phyloP scores from a whole-genome alignment of 1,140 invertebrate genomes.

The Leptoteleia sp. region DNA sequence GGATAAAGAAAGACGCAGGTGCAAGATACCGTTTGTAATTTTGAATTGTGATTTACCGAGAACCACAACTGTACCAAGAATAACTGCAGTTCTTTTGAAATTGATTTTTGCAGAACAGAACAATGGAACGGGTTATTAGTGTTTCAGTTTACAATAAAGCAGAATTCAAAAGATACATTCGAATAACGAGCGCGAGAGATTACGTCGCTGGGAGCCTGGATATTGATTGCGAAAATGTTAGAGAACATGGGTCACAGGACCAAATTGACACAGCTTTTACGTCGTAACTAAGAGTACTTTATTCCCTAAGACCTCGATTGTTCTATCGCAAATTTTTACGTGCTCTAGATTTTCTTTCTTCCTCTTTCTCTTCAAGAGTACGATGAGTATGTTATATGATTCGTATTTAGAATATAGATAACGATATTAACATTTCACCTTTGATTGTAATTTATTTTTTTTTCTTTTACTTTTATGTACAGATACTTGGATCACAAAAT shows the following conservation, averaged over 20 bases:
- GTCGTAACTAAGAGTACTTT: slow-evolving; percentile 39
- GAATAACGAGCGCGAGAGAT: slow-evolving; percentile 56
- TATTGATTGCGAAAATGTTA: slow-evolving; percentile 67
- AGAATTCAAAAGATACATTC: slow-evolving; percentile 35
- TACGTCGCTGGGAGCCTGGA: slow-evolving; percentile 64
- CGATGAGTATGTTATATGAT: too few species aligned
- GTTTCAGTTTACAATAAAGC: slow-evolving; percentile 1
- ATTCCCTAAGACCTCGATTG: slow-evolving; percentile 5
- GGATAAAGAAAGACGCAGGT: not conserved
- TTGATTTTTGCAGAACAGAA: not conserved
- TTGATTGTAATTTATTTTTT: too few species aligned
- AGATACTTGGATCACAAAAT: too few species aligned
- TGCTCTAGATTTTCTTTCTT: too few species aligned
- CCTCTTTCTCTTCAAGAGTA: too few species aligned
- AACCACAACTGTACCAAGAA: not conserved
- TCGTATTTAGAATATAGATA: too few species aligned
- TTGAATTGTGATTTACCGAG: not conserved
- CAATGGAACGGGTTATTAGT: slow-evolving; percentile 12
- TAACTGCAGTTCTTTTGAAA: not conserved
- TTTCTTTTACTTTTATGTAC: too few species aligned
- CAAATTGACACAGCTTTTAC: slow-evolving; percentile 65
- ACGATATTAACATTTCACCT: too few species aligned
- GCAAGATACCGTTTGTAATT: not conserved
- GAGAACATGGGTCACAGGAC: slow-evolving; percentile 68
- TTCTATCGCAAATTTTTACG: not conserved